Evolutionary conservation across 92 coral and sea anemone species (phyloP).

Genomic region (Galaxea fascicularis): DNA sequence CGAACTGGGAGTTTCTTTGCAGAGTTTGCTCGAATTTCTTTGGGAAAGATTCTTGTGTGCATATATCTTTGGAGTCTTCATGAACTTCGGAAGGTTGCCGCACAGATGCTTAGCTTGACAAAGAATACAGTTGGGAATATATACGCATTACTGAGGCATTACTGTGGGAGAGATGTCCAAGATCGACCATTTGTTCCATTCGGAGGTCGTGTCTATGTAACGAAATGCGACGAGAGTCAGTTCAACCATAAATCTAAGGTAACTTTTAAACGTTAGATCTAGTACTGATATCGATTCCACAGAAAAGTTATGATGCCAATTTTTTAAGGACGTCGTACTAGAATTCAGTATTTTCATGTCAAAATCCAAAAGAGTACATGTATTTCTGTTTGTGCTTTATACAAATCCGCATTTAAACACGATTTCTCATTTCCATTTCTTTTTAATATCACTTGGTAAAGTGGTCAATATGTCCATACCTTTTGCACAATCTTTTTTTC

Average conservation of each 20-base stretch:
- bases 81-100: constrained; percentile 10
- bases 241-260: background rate
- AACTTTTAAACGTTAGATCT: too few species aligned
- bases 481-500: background rate
- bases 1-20: constrained; percentile 26
- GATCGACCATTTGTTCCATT: constrained; percentile 40
- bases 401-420: too few species aligned
- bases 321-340: too few species aligned
- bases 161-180: constrained; percentile 31
- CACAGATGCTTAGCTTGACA: constrained; percentile 4
- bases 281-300: too few species aligned
- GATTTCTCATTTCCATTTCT: too few species aligned
- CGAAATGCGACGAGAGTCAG: constrained; percentile 55
- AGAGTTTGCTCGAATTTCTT: constrained; percentile 32
- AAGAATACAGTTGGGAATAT: constrained; percentile 31
- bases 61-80: constrained; percentile 40
- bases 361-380: too few species aligned
- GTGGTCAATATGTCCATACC: too few species aligned
- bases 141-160: constrained; percentile 13
- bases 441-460: too few species aligned
- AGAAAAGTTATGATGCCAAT: too few species aligned
- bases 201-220: constrained; percentile 31
- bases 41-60: constrained; percentile 20
- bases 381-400: too few species aligned
- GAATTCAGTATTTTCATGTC: too few species aligned